These are phyloP conservation scores for Rhegmatorhina hoffmannsi DNA, from an alignment of 2,113 vertebrate species.

Conservation along the genomic window DNA sequence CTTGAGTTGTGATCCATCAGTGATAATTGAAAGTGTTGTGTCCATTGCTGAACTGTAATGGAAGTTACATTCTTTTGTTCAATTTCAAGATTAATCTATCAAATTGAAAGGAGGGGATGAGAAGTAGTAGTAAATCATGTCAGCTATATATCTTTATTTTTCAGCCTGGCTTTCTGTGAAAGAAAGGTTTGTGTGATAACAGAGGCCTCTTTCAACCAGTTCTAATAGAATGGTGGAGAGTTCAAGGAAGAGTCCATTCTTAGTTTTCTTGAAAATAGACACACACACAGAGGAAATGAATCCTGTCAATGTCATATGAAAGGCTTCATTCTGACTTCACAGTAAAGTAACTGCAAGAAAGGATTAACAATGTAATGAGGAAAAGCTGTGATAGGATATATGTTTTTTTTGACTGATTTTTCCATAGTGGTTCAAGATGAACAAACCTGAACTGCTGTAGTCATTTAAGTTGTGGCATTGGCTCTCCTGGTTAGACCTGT, in stretches of 20 bases:
- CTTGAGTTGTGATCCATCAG: neutral
- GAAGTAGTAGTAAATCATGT: neutral
- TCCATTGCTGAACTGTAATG: neutral
- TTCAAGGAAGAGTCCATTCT: neutral
- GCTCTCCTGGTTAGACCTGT: neutral
- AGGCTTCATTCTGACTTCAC: neutral
- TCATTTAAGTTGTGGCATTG: neutral
- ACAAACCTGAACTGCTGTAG: neutral
- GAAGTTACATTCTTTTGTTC: neutral
- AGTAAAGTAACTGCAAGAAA: neutral
- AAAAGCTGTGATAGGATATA: neutral
- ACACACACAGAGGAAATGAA: neutral
- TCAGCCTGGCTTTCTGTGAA: neutral
- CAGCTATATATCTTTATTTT: neutral
- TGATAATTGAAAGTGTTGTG: neutral
- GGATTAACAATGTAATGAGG: neutral
- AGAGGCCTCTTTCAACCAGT: neutral
- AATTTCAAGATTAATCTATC: conserved; percentile 44
- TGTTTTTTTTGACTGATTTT: neutral
- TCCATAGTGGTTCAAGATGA: neutral
- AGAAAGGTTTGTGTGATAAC: neutral
- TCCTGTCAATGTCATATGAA: rapidly evolving
- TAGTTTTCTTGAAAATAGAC: neutral
- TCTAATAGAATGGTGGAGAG: neutral
- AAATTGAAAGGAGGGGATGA: neutral